Conservation (phyloP, 2,113 vertebrate species). For the Charadrius vociferus region DNA sequence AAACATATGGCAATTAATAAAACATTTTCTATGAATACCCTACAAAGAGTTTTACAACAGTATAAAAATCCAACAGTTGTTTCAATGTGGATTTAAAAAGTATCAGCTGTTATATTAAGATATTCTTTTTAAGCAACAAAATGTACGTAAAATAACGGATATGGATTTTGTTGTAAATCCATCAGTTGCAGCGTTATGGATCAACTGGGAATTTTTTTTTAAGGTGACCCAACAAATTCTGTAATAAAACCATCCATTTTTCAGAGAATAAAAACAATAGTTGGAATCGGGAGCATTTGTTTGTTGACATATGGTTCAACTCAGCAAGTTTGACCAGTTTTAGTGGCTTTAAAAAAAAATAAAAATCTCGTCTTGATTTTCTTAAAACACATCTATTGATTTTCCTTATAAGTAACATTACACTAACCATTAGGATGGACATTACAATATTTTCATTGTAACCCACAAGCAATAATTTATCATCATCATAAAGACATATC, state of each 20-base stretch:
- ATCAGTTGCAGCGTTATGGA: constrained; percentile 64
- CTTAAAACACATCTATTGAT: constrained; percentile 60
- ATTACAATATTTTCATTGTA: constrained; percentile 52
- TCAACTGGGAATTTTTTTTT: constrained; percentile 40
- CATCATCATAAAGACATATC: constrained; percentile 34
- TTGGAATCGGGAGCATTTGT: constrained; percentile 43
- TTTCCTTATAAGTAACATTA: constrained; percentile 62
- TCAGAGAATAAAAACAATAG: constrained; percentile 17
- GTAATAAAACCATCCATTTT: constrained; percentile 36
- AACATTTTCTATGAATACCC: constrained; percentile 97
- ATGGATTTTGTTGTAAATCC: constrained; percentile 78
- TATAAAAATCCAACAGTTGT: constrained; percentile 88
- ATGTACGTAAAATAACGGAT: constrained; percentile 76
- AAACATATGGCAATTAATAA: constrained; percentile 99
- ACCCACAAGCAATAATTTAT: constrained; percentile 62
- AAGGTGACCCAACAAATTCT: constrained; percentile 43
- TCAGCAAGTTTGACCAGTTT: not conserved
- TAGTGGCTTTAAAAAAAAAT: not conserved
- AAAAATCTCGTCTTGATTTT: not conserved
- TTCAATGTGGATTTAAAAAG: constrained; percentile 84
- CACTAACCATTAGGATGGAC: constrained; percentile 50
- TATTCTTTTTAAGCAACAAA: constrained; percentile 75
- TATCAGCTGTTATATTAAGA: constrained; percentile 85
- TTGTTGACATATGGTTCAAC: constrained; percentile 40
- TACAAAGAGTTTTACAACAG: constrained; percentile 90